Evolutionary conservation across 1,140 invertebrate species (phyloP).

Genomic region (Formica exsecta): DNA sequence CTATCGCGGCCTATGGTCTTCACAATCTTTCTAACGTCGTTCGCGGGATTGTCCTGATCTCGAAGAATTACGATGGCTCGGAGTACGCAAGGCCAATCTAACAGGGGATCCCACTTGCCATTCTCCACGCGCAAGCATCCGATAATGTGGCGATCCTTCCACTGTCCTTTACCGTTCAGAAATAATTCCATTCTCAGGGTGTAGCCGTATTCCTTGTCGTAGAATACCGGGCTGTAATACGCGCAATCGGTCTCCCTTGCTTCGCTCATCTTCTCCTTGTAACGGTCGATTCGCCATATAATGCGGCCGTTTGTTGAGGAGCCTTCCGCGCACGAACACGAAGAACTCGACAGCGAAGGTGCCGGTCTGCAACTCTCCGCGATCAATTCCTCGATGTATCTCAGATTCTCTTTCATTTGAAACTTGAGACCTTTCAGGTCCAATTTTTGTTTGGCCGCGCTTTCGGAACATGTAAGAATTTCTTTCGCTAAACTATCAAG

Average conservation of each 20-base stretch:
- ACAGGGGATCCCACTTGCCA: constrained; percentile 90
- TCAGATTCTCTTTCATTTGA: constrained; percentile 75
- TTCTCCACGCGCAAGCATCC: constrained; percentile 89
- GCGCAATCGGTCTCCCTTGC: constrained; percentile 89
- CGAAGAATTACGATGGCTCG: constrained; percentile 88
- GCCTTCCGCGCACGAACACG: constrained; percentile 15
- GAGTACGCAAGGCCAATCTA: constrained; percentile 90
- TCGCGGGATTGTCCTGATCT: constrained; percentile 87
- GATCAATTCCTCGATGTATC: constrained; percentile 75
- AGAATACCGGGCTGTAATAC: constrained; percentile 89
- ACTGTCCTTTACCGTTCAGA: constrained; percentile 91
- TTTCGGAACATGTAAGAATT: constrained; percentile 51
- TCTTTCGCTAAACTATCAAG: constrained; percentile 67
- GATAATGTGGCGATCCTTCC: constrained; percentile 90
- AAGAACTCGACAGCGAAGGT: not conserved
- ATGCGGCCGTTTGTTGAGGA: constrained; percentile 86
- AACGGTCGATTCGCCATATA: constrained; percentile 90
- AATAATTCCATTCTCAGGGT: constrained; percentile 89
- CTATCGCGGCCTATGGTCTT: constrained; percentile 85
- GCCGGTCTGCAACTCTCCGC: constrained; percentile 29
- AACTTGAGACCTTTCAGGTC: constrained; percentile 73
- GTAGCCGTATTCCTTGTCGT: constrained; percentile 90
- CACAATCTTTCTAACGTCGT: constrained; percentile 85
- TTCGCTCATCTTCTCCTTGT: constrained; percentile 88
- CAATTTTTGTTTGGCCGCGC: constrained; percentile 37